phyloP scores from a whole-genome alignment of 92 coral and sea anemone species.

The Pocillopora meandrina region DNA sequence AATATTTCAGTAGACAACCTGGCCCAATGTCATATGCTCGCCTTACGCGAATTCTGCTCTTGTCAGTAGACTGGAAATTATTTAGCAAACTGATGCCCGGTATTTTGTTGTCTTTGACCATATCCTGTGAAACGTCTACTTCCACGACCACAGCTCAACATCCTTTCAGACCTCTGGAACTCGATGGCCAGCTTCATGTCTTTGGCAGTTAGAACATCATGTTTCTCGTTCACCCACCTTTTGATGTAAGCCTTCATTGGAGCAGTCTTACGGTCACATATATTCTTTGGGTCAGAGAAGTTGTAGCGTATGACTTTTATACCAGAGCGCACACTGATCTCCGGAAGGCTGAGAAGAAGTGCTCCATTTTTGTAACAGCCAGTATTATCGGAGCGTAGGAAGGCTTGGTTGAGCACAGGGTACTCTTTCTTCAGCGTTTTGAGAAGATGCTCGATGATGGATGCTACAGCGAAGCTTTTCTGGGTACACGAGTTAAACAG shows the following conservation, averaged over 20 bases:
- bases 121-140: conserved; percentile 29
- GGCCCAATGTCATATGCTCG: conserved; percentile 37
- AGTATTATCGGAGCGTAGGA: conserved; percentile 64
- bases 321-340: conserved; percentile 45
- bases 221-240: conserved; percentile 52
- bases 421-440: conserved; percentile 51
- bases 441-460: conserved; percentile 57
- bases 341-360: conserved; percentile 47
- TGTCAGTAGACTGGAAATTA: conserved; percentile 24
- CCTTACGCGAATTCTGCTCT: conserved; percentile 20
- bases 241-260: conserved; percentile 51
- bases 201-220: conserved; percentile 43
- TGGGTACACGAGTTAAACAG: conserved; percentile 40
- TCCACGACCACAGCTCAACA: conserved; percentile 49
- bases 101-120: conserved; percentile 44
- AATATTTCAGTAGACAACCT: conserved; percentile 18
- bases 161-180: conserved; percentile 51
- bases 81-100: conserved; percentile 43
- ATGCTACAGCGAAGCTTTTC: conserved; percentile 53
- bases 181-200: conserved; percentile 51
- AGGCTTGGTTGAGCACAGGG: conserved; percentile 45
- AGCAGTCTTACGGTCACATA: conserved; percentile 51
- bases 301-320: conserved; percentile 35
- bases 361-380: conserved; percentile 61
- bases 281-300: conserved; percentile 50